Percentiles rank a stretch among this genome's conserved stretches.
These are phyloP conservation scores for Gnathonemus longibarbis DNA, from an alignment of 2,113 vertebrate genomes.

Conservation along the genomic window DNA sequence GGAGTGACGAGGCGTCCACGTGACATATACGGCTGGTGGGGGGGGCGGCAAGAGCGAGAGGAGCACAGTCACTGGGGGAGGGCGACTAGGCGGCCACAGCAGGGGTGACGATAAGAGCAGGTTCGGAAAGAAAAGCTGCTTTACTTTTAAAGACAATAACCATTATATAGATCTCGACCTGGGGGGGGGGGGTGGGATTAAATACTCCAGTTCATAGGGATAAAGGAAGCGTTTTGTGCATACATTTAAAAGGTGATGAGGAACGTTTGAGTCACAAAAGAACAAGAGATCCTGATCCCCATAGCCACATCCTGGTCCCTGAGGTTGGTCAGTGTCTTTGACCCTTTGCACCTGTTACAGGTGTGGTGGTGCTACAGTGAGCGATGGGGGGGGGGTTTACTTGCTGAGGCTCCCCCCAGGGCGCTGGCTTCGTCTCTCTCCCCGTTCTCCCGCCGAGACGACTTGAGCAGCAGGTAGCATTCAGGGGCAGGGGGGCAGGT, in stretches of 20 bases:
- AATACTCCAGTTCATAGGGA: not conserved
- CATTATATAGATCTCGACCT: not conserved
- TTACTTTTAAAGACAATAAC: not conserved
- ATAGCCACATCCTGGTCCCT: not conserved
- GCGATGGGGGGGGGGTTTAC: conserved; percentile 45
- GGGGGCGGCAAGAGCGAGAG: not conserved
- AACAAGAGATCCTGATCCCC: not conserved
- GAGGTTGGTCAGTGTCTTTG: not conserved
- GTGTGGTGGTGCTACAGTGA: conserved; percentile 51
- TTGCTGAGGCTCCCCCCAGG: too few species aligned
- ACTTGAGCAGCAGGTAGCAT: not conserved
- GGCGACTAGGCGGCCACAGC: not conserved
- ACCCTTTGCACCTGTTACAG: conserved; percentile 31
- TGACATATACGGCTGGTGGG: not conserved
- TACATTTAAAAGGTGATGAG: not conserved
- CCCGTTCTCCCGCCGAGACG: not conserved
- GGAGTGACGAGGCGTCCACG: conserved; percentile 30
- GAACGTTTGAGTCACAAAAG: not conserved
- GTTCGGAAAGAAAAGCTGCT: not conserved
- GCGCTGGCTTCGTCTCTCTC: not conserved
- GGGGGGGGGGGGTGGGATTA: not conserved
- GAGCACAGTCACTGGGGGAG: not conserved
- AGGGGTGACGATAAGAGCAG: not conserved
- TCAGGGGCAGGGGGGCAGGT: not conserved
- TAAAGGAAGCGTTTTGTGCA: not conserved